These are phyloP conservation scores for Cosmia trapezina DNA, from an alignment of 2,888 invertebrate genomes.

Conservation along the genomic window DNA sequence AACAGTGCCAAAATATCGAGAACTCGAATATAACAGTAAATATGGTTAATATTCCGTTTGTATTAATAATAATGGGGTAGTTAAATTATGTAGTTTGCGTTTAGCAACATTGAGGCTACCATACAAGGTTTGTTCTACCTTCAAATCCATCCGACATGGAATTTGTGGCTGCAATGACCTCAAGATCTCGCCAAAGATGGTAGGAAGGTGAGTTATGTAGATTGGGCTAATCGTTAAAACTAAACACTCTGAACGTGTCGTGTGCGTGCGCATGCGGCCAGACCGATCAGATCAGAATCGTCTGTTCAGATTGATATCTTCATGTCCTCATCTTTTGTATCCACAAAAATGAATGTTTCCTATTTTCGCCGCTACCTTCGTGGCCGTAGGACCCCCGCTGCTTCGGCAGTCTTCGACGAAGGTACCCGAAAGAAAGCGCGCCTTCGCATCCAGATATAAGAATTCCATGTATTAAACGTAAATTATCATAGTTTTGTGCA, in stretches of 20 bases:
- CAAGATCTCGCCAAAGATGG: not conserved
- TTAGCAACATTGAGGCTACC: not conserved
- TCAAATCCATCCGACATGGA: too few species aligned
- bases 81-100: too few species aligned
- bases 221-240: not conserved
- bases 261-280: too few species aligned
- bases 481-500: slow-evolving; percentile 62
- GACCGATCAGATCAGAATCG: not conserved
- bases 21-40: too few species aligned
- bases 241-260: too few species aligned
- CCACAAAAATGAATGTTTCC: not conserved
- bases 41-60: too few species aligned
- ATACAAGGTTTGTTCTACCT: not conserved
- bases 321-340: not conserved
- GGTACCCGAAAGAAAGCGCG: slow-evolving; percentile 71
- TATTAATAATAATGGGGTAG: too few species aligned
- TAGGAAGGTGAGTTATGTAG: too few species aligned
- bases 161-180: not conserved
- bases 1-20: too few species aligned
- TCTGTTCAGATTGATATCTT: too few species aligned
- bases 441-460: slow-evolving; percentile 64
- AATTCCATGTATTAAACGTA: slow-evolving; percentile 44
- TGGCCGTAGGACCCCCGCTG: slow-evolving; percentile 76
- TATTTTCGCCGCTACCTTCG: slow-evolving; percentile 53
- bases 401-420: slow-evolving; percentile 72